Evolutionary conservation across 1,140 invertebrate genomes (phyloP), one percentile per base, ranked within the genome.

Genomic region (Drosophila pruinosa): DNA sequence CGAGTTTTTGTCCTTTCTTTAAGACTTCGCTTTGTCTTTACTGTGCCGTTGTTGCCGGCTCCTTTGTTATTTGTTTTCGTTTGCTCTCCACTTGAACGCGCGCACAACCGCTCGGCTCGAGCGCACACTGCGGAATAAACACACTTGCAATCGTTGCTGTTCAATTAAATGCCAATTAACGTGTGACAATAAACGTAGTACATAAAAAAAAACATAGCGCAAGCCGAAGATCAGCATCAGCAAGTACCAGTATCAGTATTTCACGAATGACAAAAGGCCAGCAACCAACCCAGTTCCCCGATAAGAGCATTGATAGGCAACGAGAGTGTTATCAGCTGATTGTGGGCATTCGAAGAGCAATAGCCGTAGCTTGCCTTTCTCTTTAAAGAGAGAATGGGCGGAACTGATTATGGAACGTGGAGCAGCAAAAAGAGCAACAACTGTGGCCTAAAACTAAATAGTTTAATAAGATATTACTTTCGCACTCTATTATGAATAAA

Each of bases 401-500:
- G 31, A 41, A 19, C 26, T 3, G 7, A 56, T 24, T 26, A 24
- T 4, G 2, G 10, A 28, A 24, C 24, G 17, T 17, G 21, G 34
- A 22, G 21, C 52, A 22, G 34, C 19, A 45, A 10, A 52, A 53
- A 73, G 39, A 75, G 71, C 63, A 67, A 83, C 50, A 78, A 65
- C 39, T 72, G 19, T 70, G 43, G 65, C 79, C 75, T 82, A 83
- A 72, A 47, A 83, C 79, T 82, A 82, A 74, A 61, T 63, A 76
- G 61, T 85, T 85, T 85, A 85, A 83, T 83, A 50, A 75, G 69
- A 74, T 73, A 86, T 88, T 81, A 88, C 82, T 85, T 77, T 85
- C 82, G 73, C 82, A 77, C 81, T 90, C 73, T 86, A 86, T 90
- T 90, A 90, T 90, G 89, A 90, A 90, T 77, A 86, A 82, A 90